Percentiles rank a stretch among this genome's conserved stretches.
These are phyloP conservation scores for Gephyroberyx darwinii DNA, from an alignment of 2,797 vertebrate genomes.

Conservation along the genomic window DNA sequence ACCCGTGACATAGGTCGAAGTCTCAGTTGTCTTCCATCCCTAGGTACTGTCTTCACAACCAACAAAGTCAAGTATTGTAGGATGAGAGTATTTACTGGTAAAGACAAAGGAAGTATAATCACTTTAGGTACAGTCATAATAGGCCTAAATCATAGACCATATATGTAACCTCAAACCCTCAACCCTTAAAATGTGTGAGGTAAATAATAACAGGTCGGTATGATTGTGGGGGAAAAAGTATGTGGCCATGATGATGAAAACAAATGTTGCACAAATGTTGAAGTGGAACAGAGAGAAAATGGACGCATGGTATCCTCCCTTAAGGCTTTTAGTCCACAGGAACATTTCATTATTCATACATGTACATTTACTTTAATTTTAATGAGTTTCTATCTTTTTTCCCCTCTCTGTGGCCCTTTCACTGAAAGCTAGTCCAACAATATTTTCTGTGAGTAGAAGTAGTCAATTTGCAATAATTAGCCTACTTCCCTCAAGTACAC, in stretches of 20 bases:
- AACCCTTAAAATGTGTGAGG: too few species aligned
- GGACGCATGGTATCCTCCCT: conserved; percentile 21
- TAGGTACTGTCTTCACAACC: conserved; percentile 24
- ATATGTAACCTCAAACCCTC: background rate
- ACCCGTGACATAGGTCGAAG: conserved; percentile 40
- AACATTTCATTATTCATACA: conserved; percentile 42
- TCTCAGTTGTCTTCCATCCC: conserved; percentile 27
- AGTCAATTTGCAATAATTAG: conserved; percentile 13
- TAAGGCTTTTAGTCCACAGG: conserved; percentile 12
- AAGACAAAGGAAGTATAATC: background rate
- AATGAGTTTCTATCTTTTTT: conserved; percentile 15
- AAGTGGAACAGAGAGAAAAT: conserved; percentile 1
- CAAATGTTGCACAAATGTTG: background rate
- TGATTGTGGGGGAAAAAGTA: background rate
- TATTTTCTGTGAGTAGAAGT: conserved; percentile 3
- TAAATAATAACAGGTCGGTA: too few species aligned
- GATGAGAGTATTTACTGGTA: conserved; percentile 12
- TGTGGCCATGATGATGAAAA: background rate
- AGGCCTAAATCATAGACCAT: background rate
- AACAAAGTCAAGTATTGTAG: background rate
- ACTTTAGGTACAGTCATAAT: background rate
- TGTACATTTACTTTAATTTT: conserved; percentile 32
- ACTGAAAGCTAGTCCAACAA: conserved; percentile 17
- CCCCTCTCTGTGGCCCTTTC: conserved; percentile 4
- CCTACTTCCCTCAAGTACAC: conserved; percentile 40